These are phyloP conservation scores for Gymnosoma rotundatum DNA, from an alignment of 2,888 invertebrate genomes.

Conservation along the genomic window DNA sequence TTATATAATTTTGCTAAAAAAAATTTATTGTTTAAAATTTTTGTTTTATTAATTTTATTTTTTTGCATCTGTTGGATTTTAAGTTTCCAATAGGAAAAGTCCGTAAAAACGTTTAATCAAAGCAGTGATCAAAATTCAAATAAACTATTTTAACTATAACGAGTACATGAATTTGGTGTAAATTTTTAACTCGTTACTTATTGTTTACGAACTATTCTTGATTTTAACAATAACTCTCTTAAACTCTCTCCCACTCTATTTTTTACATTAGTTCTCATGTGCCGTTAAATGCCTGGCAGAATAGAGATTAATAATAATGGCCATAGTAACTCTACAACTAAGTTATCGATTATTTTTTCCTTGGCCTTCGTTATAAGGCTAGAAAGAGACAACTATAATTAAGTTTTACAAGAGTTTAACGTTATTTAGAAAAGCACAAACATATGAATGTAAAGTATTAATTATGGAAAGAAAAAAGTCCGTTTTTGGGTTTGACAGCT, in stretches of 20 bases:
- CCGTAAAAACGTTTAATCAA: conserved; percentile 57
- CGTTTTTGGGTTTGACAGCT: conserved; percentile 54
- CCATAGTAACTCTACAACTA: conserved; percentile 63
- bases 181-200: conserved; percentile 23
- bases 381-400: conserved; percentile 47
- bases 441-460: neutral
- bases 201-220: conserved; percentile 6
- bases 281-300: neutral
- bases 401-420: conserved; percentile 19
- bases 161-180: conserved; percentile 33
- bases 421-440: conserved; percentile 52
- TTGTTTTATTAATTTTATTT: neutral
- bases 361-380: conserved; percentile 62
- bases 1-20: neutral
- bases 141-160: conserved; percentile 41
- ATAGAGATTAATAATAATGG: conserved; percentile 22
- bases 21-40: conserved; percentile 6
- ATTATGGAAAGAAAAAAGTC: conserved; percentile 7
- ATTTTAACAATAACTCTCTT: neutral
- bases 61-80: conserved; percentile 9
- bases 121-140: conserved; percentile 54
- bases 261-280: neutral
- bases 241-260: neutral
- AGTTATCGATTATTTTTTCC: conserved; percentile 70
- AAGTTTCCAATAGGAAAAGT: conserved; percentile 35